Base-by-base conservation (phyloP, 2,888 invertebrate genomes). In the Pristionchus arcanus region DNA sequence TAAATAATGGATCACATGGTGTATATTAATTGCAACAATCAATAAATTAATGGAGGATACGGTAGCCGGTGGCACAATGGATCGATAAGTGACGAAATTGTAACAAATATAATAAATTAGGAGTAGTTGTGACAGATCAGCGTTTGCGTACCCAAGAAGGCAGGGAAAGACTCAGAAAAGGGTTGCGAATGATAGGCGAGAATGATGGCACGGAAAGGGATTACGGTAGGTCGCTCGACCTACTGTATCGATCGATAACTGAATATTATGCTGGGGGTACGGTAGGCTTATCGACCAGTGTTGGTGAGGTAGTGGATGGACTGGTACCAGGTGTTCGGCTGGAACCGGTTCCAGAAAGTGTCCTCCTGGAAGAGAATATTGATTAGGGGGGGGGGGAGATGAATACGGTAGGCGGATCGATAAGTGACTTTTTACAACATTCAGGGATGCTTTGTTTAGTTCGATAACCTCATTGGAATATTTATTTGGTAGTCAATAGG, bases 291-390 rank as follows among this genome's bases (percentile, higher is more conserved):
- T 83, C 91, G 91, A n/a, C 94, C 94, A 55, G 94, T 94, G 91
- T 94, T 94, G 74, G 94, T 94, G 89, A 94, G 91, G 92, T 94
- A 94, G 90, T 94, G 94, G 53, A 94, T 93, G 31, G 94, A 93
- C 55, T 89, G 89, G 90, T 93, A 94, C 94, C 94, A 94, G 37
- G 94, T 91, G 63, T 94, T 94, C 21, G 94, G 94, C 90, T 94
- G 94, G 91, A 94, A 94, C 86, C 92, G 91, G 90, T 93, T 94
- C 94, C 94, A 94, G 91, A 94, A 94, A 16, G 92, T 94, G 31
- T 91, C 92, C n/a, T 90, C 91, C 90, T 87, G 25, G 81, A 74
- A 71, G 28, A 28, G 55, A 34, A 66, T 15, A 66, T 3, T n/a
- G 63, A 66, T 42, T 19, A 59, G 66, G 25, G 86, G 63, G 28